Conservation (phyloP, 2,113 vertebrate genomes). For the Hippolais icterina region DNA sequence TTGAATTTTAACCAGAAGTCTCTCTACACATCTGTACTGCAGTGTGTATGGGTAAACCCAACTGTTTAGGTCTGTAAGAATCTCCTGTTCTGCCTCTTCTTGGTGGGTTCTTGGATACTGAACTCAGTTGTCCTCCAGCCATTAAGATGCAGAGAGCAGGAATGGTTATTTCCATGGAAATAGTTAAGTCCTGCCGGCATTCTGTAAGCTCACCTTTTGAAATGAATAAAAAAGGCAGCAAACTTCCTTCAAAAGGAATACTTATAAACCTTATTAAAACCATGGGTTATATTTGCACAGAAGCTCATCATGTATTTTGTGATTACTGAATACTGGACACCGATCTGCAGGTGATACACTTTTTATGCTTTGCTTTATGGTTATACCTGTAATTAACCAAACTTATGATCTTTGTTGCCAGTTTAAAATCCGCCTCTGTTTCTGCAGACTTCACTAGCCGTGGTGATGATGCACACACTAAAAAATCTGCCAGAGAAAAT, state of each 20-base stretch:
- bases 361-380: not conserved
- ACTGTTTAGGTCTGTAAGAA: not conserved
- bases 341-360: not conserved
- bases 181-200: not conserved
- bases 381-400: not conserved
- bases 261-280: not conserved
- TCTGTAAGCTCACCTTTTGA: not conserved
- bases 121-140: not conserved
- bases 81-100: not conserved
- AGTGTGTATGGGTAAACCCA: not conserved
- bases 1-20: not conserved
- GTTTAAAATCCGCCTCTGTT: conserved; percentile 3
- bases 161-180: not conserved
- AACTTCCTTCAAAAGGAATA: not conserved
- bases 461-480: not conserved
- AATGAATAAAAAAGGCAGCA: not conserved
- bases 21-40: not conserved
- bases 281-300: not conserved
- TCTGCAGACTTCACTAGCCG: not conserved
- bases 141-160: not conserved
- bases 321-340: not conserved
- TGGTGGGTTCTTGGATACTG: not conserved
- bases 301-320: not conserved
- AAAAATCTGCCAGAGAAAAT: not conserved
- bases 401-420: not conserved